Evolutionary conservation across 2,888 invertebrate species (phyloP).

Genomic region (Scelioninae gen. 1): DNA sequence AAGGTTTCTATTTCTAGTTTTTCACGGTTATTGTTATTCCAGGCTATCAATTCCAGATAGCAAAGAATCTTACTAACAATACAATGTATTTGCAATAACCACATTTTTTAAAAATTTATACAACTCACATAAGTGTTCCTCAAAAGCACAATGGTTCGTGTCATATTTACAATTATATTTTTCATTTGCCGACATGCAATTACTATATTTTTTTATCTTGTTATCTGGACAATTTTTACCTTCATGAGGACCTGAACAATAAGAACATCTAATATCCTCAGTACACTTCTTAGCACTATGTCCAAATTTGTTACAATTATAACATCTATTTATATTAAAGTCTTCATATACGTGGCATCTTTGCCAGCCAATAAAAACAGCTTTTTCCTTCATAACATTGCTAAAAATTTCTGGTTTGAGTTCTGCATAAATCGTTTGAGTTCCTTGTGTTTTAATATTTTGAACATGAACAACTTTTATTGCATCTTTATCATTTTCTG

Average conservation of each 20-base stretch:
- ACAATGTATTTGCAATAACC: slow-evolving; percentile 7
- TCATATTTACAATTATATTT: slow-evolving; percentile 13
- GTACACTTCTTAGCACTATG: slow-evolving; percentile 21
- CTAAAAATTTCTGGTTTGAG: neutral
- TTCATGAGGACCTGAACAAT: slow-evolving; percentile 35
- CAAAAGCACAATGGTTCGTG: slow-evolving; percentile 22
- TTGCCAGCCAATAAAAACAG: slow-evolving; percentile 35
- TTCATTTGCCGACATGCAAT: slow-evolving; percentile 9
- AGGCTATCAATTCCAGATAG: no score
- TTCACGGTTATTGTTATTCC: no score
- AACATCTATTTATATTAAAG: slow-evolving; percentile 20
- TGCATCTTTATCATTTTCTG: neutral
- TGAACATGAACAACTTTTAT: slow-evolving; percentile 16
- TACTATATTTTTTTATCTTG: slow-evolving; percentile 10
- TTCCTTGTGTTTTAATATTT: neutral
- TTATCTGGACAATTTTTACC: neutral
- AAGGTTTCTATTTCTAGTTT: no score
- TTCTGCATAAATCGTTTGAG: slow-evolving; percentile 16
- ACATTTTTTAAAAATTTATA: slow-evolving; percentile 31
- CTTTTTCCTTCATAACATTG: neutral
- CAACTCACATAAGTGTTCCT: slow-evolving; percentile 6
- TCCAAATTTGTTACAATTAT: slow-evolving; percentile 18
- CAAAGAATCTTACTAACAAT: no score
- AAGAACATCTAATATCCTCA: slow-evolving; percentile 2
- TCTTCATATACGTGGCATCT: slow-evolving; percentile 25